phyloP scores from a whole-genome alignment of 2,888 invertebrate species.

The Platycheirus rosarum region DNA sequence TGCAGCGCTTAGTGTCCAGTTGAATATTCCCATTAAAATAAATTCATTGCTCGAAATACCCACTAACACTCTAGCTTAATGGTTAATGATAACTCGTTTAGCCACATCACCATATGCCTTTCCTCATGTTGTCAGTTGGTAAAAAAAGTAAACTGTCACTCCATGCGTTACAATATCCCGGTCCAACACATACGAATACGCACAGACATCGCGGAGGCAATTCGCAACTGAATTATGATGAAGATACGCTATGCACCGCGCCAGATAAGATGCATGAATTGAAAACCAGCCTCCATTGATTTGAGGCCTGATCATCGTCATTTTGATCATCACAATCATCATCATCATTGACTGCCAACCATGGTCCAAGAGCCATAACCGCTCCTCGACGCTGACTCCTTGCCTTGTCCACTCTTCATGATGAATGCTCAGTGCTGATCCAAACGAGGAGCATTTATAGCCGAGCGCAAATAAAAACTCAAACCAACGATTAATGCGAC shows the following conservation, averaged over 20 bases:
- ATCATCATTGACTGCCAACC: conserved; percentile 48
- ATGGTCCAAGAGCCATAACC: conserved; percentile 23
- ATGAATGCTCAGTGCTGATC: conserved; percentile 64
- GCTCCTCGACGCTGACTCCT: conserved; percentile 40
- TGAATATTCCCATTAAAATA: conserved; percentile 61
- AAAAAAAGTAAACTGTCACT: conserved; percentile 57
- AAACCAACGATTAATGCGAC: too few relatives aligned
- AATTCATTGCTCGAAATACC: conserved; percentile 65
- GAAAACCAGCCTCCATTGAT: conserved; percentile 65
- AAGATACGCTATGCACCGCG: conserved; percentile 36
- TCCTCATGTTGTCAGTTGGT: conserved; percentile 31
- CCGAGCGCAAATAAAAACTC: conserved; percentile 61
- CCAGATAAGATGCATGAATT: conserved; percentile 47
- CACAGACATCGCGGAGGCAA: conserved; percentile 70
- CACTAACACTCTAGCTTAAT: conserved; percentile 39
- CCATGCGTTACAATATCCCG: conserved; percentile 5
- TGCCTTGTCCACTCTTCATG: conserved; percentile 18
- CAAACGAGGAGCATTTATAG: conserved; percentile 69
- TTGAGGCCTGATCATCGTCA: conserved; percentile 38
- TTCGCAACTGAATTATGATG: conserved; percentile 51
- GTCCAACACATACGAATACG: conserved; percentile 17
- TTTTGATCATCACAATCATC: conserved; percentile 47
- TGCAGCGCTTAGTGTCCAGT: too few relatives aligned
- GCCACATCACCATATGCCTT: conserved; percentile 64
- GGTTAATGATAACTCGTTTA: conserved; percentile 67